phyloP scores from a whole-genome alignment of 1,140 invertebrate species.

The Lordiphosa clarofinis region DNA sequence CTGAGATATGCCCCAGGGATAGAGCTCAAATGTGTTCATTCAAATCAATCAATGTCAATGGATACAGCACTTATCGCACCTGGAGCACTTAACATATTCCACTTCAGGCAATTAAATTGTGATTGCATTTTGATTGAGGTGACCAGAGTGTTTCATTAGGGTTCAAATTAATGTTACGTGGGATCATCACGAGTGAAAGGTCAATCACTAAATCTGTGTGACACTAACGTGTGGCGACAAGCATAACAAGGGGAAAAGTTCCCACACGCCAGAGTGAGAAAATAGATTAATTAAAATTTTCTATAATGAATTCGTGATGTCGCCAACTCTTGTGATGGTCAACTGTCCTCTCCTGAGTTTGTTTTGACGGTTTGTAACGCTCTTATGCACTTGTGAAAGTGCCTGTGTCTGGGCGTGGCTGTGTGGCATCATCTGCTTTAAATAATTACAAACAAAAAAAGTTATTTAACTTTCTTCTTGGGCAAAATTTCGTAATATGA shows the following conservation, averaged over 20 bases:
- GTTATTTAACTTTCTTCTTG: conserved; percentile 67
- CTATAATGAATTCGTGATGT: conserved; percentile 26
- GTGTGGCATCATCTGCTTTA: conserved; percentile 22
- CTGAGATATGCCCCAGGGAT: no score
- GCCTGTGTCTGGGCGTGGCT: conserved; percentile 6
- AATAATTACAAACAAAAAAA: conserved; percentile 22
- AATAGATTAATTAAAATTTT: conserved; percentile 60
- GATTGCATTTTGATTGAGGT: conserved; percentile 34
- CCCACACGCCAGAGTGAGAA: conserved; percentile 31
- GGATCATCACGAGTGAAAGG: conserved; percentile 21
- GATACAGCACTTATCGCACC: no score
- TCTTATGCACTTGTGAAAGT: conserved; percentile 60
- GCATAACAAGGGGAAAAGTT: conserved; percentile 49
- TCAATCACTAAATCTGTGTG: conserved; percentile 25
- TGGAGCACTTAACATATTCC: no score
- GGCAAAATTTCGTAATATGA: conserved; percentile 50
- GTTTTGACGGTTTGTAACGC: conserved; percentile 33
- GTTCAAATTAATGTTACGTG: background rate
- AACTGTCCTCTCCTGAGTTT: conserved; percentile 26
- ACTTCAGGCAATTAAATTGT: conserved; percentile 16
- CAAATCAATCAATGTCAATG: no score
- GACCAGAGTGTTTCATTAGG: conserved; percentile 1
- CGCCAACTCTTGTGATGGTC: conserved; percentile 19
- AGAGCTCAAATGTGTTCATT: no score
- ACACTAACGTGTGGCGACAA: conserved; percentile 33